A percentile compares a stretch with the other conserved stretches of the same genome.
phyloP scores from a whole-genome alignment of 1,140 invertebrate species.

The Drosophila jambulina region DNA sequence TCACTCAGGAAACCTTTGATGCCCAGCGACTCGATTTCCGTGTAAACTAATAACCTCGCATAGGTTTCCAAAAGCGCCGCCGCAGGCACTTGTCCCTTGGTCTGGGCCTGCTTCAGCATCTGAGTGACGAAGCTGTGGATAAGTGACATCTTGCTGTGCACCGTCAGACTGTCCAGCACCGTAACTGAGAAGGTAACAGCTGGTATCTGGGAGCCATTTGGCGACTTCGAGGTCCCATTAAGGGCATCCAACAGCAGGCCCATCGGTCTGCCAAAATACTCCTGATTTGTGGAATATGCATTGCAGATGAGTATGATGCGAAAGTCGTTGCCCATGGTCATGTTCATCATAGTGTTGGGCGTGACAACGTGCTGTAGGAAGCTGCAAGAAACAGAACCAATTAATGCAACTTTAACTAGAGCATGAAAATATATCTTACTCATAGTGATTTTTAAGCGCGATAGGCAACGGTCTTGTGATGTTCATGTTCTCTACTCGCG shows the following conservation, averaged over 20 bases:
- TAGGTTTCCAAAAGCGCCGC: slow-evolving; percentile 98
- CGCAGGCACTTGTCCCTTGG: slow-evolving; percentile 92
- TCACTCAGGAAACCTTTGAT: slow-evolving; percentile 98
- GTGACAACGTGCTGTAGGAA: slow-evolving; percentile 93
- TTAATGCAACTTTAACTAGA: background rate
- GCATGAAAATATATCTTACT: slow-evolving; percentile 86
- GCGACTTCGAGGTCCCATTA: slow-evolving; percentile 90
- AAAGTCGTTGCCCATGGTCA: slow-evolving; percentile 93
- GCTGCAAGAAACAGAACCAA: slow-evolving; percentile 79
- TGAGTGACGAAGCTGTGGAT: slow-evolving; percentile 89
- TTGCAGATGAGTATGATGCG: slow-evolving; percentile 96
- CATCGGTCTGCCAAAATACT: slow-evolving; percentile 94
- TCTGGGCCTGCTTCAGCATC: slow-evolving; percentile 86
- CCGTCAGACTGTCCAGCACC: slow-evolving; percentile 96
- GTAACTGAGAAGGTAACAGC: slow-evolving; percentile 96
- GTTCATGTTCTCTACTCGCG: slow-evolving; percentile 92
- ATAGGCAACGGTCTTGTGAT: slow-evolving; percentile 92
- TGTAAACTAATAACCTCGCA: slow-evolving; percentile 96
- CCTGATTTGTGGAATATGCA: slow-evolving; percentile 96
- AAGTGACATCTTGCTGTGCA: slow-evolving; percentile 99
- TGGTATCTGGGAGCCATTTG: slow-evolving; percentile 85
- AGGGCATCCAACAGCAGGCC: slow-evolving; percentile 95
- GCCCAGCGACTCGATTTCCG: slow-evolving; percentile 98
- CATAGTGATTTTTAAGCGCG: slow-evolving; percentile 93
- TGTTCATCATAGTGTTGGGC: slow-evolving; percentile 88